Evolutionary conservation across 2,888 invertebrate species (phyloP).

Genomic region (Rotaria sp.): DNA sequence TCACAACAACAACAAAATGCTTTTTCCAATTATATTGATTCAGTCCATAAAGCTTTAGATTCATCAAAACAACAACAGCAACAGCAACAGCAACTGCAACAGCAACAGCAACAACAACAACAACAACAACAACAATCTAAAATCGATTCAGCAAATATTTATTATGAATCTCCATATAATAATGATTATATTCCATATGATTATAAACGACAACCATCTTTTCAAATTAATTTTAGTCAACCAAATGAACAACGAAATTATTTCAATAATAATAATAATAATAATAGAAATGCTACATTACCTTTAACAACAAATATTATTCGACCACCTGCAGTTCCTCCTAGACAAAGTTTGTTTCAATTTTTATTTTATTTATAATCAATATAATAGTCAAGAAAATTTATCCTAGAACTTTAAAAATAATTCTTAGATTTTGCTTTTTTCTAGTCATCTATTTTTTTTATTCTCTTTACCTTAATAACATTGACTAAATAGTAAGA

Average conservation of each 20-base stretch:
- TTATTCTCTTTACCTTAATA: too few species aligned
- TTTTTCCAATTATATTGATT: conserved; percentile 39
- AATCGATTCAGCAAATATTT: neutral
- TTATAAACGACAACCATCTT: neutral
- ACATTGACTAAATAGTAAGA: too few species aligned
- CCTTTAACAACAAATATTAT: neutral
- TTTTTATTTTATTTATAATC: neutral
- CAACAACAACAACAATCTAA: neutral
- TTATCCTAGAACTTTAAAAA: too few species aligned
- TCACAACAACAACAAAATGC: neutral
- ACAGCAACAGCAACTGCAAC: neutral
- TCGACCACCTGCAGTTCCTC: neutral
- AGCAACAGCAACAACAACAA: neutral
- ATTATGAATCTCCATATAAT: neutral
- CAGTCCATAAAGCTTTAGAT: conserved; percentile 35
- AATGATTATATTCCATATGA: conserved; percentile 11
- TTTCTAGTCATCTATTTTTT: too few species aligned
- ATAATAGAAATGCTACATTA: neutral
- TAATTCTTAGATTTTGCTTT: too few species aligned
- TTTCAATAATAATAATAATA: neutral
- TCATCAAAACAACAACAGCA: neutral
- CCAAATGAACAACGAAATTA: neutral
- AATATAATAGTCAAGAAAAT: too few species aligned
- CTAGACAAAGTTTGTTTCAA: neutral
- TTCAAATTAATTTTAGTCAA: neutral